A percentile compares a stretch with the other conserved stretches of the same genome.
Evolutionary conservation across 2,888 invertebrate genomes (phyloP).

Genomic region (Corbicula japonica): DNA sequence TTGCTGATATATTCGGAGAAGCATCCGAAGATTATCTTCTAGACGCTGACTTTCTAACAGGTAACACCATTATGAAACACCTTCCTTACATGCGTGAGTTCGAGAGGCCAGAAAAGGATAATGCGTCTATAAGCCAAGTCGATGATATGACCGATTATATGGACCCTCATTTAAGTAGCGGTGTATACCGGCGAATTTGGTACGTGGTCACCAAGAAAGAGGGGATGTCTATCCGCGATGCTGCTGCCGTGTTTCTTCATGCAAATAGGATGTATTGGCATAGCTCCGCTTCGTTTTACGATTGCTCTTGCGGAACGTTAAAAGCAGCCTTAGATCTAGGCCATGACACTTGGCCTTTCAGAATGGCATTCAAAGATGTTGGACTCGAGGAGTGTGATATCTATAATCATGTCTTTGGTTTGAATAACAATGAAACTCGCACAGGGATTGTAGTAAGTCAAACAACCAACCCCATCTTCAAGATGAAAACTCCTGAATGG

Average conservation of each 20-base stretch:
- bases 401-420: constrained; percentile 45
- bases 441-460: constrained; percentile 50
- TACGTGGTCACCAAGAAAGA: constrained; percentile 64
- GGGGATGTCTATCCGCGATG: constrained; percentile 54
- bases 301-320: constrained; percentile 72
- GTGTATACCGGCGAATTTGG: constrained; percentile 70
- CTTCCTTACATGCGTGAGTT: constrained; percentile 63
- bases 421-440: constrained; percentile 54
- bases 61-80: constrained; percentile 52
- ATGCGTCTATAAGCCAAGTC: constrained; percentile 64
- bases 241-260: constrained; percentile 65
- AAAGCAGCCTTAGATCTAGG: constrained; percentile 74
- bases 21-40: constrained; percentile 55
- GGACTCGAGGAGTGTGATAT: constrained; percentile 70
- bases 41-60: constrained; percentile 60
- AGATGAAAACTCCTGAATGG: constrained; percentile 53
- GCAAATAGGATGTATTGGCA: constrained; percentile 76
- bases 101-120: constrained; percentile 67
- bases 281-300: constrained; percentile 55
- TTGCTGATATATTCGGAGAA: constrained; percentile 75
- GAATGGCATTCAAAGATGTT: constrained; percentile 64
- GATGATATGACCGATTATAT: constrained; percentile 56
- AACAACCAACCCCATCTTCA: constrained; percentile 57
- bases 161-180: constrained; percentile 74
- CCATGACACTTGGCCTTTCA: constrained; percentile 51